Evolutionary conservation across 2,797 vertebrate genomes (phyloP).

Genomic region (Pseudocheirus occidentalis): DNA sequence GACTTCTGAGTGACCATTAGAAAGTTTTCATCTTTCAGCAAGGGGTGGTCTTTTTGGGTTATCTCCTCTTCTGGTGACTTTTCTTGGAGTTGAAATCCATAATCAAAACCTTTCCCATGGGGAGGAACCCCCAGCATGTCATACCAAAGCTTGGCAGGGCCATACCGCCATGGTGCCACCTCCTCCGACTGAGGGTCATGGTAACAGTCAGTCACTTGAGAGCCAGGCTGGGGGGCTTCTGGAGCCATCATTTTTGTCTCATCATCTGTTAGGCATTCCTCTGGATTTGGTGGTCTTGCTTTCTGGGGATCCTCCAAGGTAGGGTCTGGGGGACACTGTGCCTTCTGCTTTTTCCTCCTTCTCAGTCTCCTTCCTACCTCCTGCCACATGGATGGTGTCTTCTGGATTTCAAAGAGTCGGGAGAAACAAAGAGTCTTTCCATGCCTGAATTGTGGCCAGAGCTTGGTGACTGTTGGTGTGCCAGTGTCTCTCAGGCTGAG

Average conservation of each 20-base stretch:
- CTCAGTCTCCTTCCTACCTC: background rate
- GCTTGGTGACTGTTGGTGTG: background rate
- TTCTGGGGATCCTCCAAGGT: background rate
- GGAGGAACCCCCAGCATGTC: slow-evolving; percentile 94
- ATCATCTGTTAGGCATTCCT: background rate
- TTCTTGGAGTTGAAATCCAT: slow-evolving; percentile 92
- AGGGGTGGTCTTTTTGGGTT: slow-evolving; percentile 48
- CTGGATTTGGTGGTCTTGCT: background rate
- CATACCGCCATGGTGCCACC: slow-evolving; percentile 95
- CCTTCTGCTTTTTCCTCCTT: background rate
- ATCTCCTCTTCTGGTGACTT: slow-evolving; percentile 40
- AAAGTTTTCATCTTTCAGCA: slow-evolving; percentile 92
- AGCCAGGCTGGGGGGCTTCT: slow-evolving; percentile 91
- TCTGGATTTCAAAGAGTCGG: background rate
- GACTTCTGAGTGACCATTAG: slow-evolving; percentile 96
- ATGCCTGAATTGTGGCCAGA: background rate
- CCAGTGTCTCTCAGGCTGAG: background rate
- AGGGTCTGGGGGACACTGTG: background rate
- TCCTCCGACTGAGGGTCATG: slow-evolving; percentile 81
- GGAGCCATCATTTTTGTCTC: slow-evolving; percentile 97
- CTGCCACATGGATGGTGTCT: background rate
- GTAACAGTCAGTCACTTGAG: slow-evolving; percentile 89
- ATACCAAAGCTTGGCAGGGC: slow-evolving; percentile 96
- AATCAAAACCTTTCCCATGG: slow-evolving; percentile 92
- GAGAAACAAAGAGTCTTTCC: background rate